phyloP scores from a whole-genome alignment of 2,113 vertebrate genomes.

The Tetrax tetrax region DNA sequence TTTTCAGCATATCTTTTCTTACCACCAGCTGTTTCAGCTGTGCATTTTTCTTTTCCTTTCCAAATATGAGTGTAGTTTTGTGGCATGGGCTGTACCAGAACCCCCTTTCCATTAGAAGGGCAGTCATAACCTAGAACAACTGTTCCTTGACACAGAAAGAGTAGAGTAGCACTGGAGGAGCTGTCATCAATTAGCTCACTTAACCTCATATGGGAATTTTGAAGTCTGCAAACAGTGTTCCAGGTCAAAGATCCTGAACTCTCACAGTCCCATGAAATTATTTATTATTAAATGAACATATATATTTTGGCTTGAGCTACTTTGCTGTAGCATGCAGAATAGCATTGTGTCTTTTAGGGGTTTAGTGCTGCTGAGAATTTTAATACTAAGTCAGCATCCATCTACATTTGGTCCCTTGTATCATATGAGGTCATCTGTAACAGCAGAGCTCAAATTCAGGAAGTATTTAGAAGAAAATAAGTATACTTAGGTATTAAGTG shows the following conservation, averaged over 20 bases:
- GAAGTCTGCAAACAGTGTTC: neutral
- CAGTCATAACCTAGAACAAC: neutral
- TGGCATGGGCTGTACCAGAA: neutral
- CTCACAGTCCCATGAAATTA: neutral
- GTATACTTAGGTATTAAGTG: neutral
- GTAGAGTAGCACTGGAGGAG: neutral
- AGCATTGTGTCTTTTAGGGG: neutral
- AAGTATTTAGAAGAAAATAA: neutral
- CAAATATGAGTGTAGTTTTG: neutral
- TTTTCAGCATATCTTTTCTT: neutral
- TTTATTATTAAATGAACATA: neutral
- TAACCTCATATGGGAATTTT: neutral
- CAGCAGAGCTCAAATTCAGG: neutral
- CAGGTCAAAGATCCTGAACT: neutral
- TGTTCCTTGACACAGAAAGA: neutral
- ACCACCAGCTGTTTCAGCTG: neutral
- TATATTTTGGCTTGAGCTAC: neutral
- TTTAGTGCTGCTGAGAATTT: neutral
- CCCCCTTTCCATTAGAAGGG: neutral
- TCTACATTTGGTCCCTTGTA: neutral
- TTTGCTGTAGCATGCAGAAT: neutral
- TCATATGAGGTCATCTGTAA: neutral
- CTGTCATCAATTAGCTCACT: neutral
- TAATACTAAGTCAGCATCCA: neutral
- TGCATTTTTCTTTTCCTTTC: neutral